A percentile compares a stretch with the other conserved stretches of the same genome.
phyloP scores from a whole-genome alignment of 1,140 invertebrate species.

The Propsilocerus akamusi region DNA sequence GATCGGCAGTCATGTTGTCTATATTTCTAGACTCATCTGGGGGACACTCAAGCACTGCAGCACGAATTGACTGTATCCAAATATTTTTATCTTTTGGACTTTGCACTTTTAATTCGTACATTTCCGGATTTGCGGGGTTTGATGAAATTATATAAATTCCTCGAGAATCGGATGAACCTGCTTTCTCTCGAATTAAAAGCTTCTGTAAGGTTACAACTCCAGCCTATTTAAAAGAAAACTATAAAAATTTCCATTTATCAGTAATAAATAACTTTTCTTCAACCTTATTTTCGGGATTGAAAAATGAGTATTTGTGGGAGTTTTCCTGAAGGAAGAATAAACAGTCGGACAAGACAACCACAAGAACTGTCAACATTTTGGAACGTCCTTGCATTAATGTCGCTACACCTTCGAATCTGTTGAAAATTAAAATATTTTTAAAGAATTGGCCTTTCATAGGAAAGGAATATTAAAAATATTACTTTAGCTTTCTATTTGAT shows the following conservation, averaged over 20 bases:
- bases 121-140: constrained; percentile 73
- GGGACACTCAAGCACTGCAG: constrained; percentile 49
- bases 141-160: constrained; percentile 80
- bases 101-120: constrained; percentile 86
- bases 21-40: constrained; percentile 37
- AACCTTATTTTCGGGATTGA: constrained; percentile 70
- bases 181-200: constrained; percentile 78
- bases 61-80: constrained; percentile 71
- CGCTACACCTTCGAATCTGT: constrained; percentile 65
- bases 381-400: constrained; percentile 66
- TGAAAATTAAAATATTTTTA: constrained; percentile 12
- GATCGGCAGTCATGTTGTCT: constrained; percentile 43
- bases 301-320: constrained; percentile 64
- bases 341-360: constrained; percentile 79
- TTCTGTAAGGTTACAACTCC: constrained; percentile 82
- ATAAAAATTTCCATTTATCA: constrained; percentile 2
- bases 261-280: constrained; percentile 3
- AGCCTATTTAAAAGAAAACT: constrained; percentile 34
- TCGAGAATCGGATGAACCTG: constrained; percentile 59
- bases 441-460: too few species aligned
- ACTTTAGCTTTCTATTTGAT: constrained; percentile 60
- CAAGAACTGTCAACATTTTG: constrained; percentile 65
- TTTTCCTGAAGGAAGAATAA: constrained; percentile 81
- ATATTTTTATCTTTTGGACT: constrained; percentile 71
- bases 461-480: constrained; percentile 14